Evolutionary conservation across 1,140 invertebrate genomes (phyloP).

Genomic region (Arion vulgaris): DNA sequence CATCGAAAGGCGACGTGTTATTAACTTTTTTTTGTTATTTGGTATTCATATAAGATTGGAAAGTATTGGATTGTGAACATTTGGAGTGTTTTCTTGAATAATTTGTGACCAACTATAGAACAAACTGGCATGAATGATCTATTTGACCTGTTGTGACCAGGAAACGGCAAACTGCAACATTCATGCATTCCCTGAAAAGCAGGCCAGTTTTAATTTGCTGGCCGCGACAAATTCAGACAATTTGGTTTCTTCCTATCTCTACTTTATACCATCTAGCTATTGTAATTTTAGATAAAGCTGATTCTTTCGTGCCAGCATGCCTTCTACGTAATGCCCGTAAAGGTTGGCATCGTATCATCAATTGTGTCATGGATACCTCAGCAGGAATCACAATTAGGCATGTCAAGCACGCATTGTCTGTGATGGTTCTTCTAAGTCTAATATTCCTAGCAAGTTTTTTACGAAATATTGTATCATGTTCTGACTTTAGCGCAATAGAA

Average conservation of each 20-base stretch:
- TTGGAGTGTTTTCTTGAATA: background rate
- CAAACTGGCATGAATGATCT: background rate
- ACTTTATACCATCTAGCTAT: background rate
- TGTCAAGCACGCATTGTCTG: constrained; percentile 7
- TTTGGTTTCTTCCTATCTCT: background rate
- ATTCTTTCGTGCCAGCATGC: background rate
- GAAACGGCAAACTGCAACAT: background rate
- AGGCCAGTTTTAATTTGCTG: background rate
- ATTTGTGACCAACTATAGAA: background rate
- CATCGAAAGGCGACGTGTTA: background rate
- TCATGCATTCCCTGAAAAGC: background rate
- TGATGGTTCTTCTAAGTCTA: background rate
- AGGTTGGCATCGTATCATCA: background rate
- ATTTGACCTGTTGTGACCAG: background rate
- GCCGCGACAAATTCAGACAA: background rate
- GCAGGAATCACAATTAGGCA: background rate
- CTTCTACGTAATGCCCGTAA: background rate
- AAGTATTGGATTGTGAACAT: background rate
- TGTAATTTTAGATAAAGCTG: background rate
- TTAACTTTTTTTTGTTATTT: background rate
- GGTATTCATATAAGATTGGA: background rate
- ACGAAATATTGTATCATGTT: too few species aligned
- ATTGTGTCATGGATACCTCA: background rate
- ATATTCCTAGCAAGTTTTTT: background rate
- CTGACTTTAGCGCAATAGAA: background rate